Conservation (phyloP, 2,888 invertebrate species). For the Pollenia labialis region DNA sequence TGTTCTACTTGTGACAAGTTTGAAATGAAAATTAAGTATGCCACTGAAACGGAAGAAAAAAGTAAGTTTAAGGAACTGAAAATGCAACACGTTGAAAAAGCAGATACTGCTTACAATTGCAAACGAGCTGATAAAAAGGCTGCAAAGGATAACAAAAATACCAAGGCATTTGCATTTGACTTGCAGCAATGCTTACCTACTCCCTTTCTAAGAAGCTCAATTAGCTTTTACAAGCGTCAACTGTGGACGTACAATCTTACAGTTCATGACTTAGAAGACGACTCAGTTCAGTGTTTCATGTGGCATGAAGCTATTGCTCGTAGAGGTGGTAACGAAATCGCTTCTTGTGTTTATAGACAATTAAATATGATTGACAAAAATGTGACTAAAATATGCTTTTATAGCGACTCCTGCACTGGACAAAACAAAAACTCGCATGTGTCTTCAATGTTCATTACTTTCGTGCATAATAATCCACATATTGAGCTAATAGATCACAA, state of each 20-base stretch:
- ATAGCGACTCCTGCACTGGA: constrained; percentile 67
- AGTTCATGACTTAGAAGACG: constrained; percentile 56
- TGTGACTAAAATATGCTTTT: constrained; percentile 46
- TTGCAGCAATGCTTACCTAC: constrained; percentile 61
- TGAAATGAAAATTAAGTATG: constrained; percentile 56
- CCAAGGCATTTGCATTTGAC: constrained; percentile 61
- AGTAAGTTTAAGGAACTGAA: constrained; percentile 43
- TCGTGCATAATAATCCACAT: constrained; percentile 55
- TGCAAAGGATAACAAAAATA: constrained; percentile 56
- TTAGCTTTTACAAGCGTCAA: constrained; percentile 51
- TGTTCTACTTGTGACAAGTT: constrained; percentile 51
- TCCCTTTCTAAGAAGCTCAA: constrained; percentile 53
- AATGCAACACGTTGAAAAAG: constrained; percentile 51
- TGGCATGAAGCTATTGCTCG: constrained; percentile 62
- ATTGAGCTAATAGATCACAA: constrained; percentile 68
- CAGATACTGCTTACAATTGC: constrained; percentile 56
- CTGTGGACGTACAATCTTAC: constrained; percentile 58
- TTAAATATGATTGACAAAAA: constrained; percentile 51
- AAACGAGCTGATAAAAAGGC: constrained; percentile 64
- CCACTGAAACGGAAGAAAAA: constrained; percentile 42
- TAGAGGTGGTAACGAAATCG: constrained; percentile 65
- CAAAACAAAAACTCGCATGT: constrained; percentile 68
- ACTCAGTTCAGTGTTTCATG: constrained; percentile 56
- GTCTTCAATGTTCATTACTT: constrained; percentile 66
- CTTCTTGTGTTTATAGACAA: constrained; percentile 52